Percentiles rank a stretch among this genome's conserved stretches.
Conservation (phyloP, 2,797 vertebrate genomes). For the Choloepus didactylus region DNA sequence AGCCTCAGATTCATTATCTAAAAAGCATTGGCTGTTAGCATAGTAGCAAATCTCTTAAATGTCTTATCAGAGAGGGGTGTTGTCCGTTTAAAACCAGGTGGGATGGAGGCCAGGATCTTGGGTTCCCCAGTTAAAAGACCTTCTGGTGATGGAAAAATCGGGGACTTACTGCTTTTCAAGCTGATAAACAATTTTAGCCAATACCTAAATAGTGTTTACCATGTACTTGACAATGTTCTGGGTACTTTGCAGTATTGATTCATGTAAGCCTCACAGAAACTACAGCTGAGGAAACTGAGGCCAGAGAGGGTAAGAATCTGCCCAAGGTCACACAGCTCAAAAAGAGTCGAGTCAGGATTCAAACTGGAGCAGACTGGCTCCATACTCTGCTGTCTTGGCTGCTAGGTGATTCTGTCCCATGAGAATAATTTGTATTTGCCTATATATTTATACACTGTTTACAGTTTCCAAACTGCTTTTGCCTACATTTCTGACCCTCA, state of each 20-base stretch:
- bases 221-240: background rate
- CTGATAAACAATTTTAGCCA: constrained; percentile 24
- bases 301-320: constrained; percentile 21
- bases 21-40: constrained; percentile 65
- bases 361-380: background rate
- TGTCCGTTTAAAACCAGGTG: constrained; percentile 49
- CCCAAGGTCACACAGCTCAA: background rate
- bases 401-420: background rate
- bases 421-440: background rate
- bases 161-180: background rate
- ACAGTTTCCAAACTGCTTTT: constrained; percentile 32
- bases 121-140: constrained; percentile 6
- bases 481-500: constrained; percentile 8
- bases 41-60: constrained; percentile 66
- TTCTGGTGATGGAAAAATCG: constrained; percentile 57
- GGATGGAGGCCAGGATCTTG: background rate
- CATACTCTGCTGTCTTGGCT: background rate
- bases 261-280: constrained; percentile 3
- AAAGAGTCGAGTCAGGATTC: constrained; percentile 2
- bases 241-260: constrained; percentile 13
- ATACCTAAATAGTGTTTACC: background rate
- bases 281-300: constrained; percentile 14
- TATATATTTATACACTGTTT: background rate
- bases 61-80: constrained; percentile 24
- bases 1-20: constrained; percentile 73